Conservation (phyloP, 2,888 invertebrate species). For the Hedychridium roseum region DNA sequence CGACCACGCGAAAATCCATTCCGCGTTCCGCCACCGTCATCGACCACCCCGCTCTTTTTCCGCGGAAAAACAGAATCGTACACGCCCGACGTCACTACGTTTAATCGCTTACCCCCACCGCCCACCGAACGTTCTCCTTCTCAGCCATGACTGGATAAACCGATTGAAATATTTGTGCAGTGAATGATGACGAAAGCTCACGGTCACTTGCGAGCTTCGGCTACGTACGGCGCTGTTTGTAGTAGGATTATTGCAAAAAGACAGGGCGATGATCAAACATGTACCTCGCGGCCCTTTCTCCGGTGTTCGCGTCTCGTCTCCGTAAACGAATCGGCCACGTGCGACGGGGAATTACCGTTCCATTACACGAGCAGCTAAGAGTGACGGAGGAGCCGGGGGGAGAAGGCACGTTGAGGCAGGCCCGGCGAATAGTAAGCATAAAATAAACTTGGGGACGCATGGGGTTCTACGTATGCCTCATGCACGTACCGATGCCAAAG, state of each 20-base stretch:
- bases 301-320: slow-evolving; percentile 17
- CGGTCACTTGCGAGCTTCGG: too few relatives aligned
- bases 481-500: slow-evolving; percentile 25
- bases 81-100: slow-evolving; percentile 8
- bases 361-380: slow-evolving; percentile 30
- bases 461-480: slow-evolving; percentile 46
- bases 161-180: slow-evolving; percentile 3
- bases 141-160: neutral
- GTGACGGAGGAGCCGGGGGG: slow-evolving; percentile 19
- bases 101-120: slow-evolving; percentile 8
- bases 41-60: too few relatives aligned
- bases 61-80: slow-evolving; percentile 45
- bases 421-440: slow-evolving; percentile 35
- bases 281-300: neutral
- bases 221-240: too few relatives aligned
- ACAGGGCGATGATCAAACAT: slow-evolving; percentile 1
- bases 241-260: too few relatives aligned
- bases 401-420: slow-evolving; percentile 40
- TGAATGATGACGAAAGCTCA: too few relatives aligned
- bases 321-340: slow-evolving; percentile 34
- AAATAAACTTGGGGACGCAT: slow-evolving; percentile 46
- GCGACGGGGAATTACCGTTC: slow-evolving; percentile 38
- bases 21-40: too few relatives aligned
- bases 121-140: neutral
- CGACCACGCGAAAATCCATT: slow-evolving; percentile 55